Evolutionary conservation across 2,113 vertebrate species (phyloP), one percentile per base, ranked within the genome.

Genomic region (Phylloscopus whistleri): DNA sequence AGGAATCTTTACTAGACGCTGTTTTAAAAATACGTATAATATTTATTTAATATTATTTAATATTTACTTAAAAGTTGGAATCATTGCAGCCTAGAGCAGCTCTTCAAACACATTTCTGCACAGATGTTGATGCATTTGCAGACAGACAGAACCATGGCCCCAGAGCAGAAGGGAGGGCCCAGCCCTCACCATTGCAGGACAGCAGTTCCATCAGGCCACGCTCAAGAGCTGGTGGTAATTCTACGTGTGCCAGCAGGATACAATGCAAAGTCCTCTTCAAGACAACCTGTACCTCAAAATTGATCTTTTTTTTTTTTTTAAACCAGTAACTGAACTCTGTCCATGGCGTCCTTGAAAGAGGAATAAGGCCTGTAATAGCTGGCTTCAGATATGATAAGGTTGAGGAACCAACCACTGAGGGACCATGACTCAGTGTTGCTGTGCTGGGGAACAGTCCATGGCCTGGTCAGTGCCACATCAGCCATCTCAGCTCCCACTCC

Each of bases 1-100:
- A 49, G 7, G 22, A 88, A 90, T 59, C 22, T 27, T 74, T 59
- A 81, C 35, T 23, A 72, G 20, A 75, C 39, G 35, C 0, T 0
- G 1, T 43, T 84, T 78, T 2, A 75, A 87, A 94, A 19, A 85
- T 10, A 77, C 28, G 63, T 6, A 67, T 8, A 75, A 28, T 13
- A 68, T 53, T 92, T 95, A 90, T 69, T 77, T 10, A 78, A 28
- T 10, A 68, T 92, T 95, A 90, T 69, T 77, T 10, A 78, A 28
- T 10, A 68, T 53, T 92, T 91, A 84, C 60, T 70, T 73, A 33
- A 56, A 91, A 92, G 31, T 35, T 52, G 11, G 24, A 49, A 52
- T 41, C 18, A 48, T 16, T 60, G 55, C 27, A 82, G 21, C 67
- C 59, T 46, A 44, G 11, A 66, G 64, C 39, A 84, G 75, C 27